Evolutionary conservation across 1,140 invertebrate genomes (phyloP), one percentile per base, ranked within the genome.

Genomic region (Bombus ignitus): DNA sequence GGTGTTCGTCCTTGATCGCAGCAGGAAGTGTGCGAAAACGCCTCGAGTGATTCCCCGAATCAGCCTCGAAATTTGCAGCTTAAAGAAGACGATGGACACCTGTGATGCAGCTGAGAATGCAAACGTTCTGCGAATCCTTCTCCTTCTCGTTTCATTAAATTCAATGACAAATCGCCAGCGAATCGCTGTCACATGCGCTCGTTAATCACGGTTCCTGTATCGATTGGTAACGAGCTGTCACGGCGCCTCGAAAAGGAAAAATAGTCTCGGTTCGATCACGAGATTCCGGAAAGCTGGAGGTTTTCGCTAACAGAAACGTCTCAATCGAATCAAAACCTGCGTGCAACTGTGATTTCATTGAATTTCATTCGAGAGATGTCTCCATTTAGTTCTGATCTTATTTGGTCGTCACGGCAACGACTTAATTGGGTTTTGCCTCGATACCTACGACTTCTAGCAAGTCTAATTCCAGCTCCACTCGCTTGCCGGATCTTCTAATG

Each of bases 111-210:
- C 78, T 71, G 74, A 39, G n/a, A 25, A 32, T 42, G 83, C 85
- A 73, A 65, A 35, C 59, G 79, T 57, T 65, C 25, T 35, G 32
- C 13, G 18, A 18, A 53, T 9, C n/a, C 8, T 28, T 42, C 59
- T 53, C 37, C 18, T 62, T 65, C 37, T 42, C 81, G n/a, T 77
- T 89, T 70, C 81, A 78, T 73, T 57, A 66, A 70, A 84, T 80
- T 72, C 87, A 90, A 85, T 90, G 88, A 91, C 78, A 35, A 59
- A 22, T 39, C 37, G 88, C 86, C 92, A 91, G 83, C 90, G 81
- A 90, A 92, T 92, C 86, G 72, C 65, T 80, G 86, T 76, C 90
- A 91, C 90, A 89, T 88, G 92, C 77, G 89, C 65, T 89, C 90
- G 92, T 93, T 89, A 92, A 93, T 93, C 89, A 88, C 86, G 68